Conservation (phyloP, 2,113 vertebrate genomes). For the Pseudolaguvia tuberculata region DNA sequence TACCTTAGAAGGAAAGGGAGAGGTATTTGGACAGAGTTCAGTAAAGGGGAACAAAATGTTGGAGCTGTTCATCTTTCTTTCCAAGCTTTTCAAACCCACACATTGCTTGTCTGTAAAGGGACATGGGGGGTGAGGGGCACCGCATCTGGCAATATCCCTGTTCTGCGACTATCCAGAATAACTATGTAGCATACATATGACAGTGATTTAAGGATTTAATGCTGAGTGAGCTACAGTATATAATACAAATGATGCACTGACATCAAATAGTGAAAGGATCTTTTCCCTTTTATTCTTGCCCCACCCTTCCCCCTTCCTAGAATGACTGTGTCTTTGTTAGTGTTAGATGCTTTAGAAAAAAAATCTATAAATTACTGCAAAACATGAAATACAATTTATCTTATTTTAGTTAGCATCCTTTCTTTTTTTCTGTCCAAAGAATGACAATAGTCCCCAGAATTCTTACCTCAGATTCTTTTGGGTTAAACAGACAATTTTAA, state of each 20-base stretch:
- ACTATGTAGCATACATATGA: constrained; percentile 42
- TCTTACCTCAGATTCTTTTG: neutral
- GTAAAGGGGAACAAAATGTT: constrained; percentile 52
- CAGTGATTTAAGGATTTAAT: constrained; percentile 33
- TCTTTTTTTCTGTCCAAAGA: neutral
- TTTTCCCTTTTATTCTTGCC: neutral
- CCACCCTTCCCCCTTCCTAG: neutral
- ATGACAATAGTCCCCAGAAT: neutral
- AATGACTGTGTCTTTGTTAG: neutral
- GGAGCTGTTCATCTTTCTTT: constrained; percentile 63
- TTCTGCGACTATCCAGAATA: neutral
- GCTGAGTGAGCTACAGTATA: neutral
- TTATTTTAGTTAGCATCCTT: neutral
- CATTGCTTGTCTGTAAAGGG: constrained; percentile 35
- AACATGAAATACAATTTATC: no score
- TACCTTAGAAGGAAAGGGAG: constrained; percentile 64
- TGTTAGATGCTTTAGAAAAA: neutral
- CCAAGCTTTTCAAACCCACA: constrained; percentile 55
- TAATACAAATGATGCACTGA: neutral
- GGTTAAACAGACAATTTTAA: neutral
- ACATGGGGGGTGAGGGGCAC: constrained; percentile 49
- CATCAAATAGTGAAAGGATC: neutral
- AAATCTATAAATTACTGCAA: neutral
- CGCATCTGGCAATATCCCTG: constrained; percentile 47
- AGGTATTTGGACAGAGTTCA: constrained; percentile 63